These are phyloP conservation scores for Cyanoderma ruficeps DNA, from an alignment of 2,113 vertebrate genomes.

Conservation along the genomic window DNA sequence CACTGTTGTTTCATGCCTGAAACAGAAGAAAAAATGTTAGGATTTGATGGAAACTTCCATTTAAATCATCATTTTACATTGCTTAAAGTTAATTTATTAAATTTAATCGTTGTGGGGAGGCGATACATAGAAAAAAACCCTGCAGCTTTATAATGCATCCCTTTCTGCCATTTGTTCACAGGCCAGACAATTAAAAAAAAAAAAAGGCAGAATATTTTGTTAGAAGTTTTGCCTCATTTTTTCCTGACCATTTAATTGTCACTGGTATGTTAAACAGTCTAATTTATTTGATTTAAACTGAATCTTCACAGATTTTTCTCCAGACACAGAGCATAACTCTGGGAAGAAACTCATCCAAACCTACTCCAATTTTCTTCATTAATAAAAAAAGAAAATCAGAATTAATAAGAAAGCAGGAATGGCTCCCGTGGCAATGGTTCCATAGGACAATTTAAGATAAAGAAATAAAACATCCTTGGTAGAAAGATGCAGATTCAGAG, in stretches of 20 bases:
- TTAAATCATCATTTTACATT: neutral
- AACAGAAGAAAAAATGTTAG: neutral
- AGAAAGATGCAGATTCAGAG: neutral
- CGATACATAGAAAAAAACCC: too few species aligned
- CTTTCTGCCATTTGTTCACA: neutral
- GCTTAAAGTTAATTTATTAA: neutral
- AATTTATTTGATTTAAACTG: neutral
- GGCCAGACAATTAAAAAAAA: neutral
- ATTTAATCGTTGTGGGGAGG: neutral
- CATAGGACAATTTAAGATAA: neutral
- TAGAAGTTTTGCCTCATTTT: neutral
- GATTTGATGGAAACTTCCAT: neutral
- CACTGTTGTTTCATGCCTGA: neutral
- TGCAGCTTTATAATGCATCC: neutral
- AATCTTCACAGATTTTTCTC: neutral
- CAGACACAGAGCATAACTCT: neutral
- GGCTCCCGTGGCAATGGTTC: neutral
- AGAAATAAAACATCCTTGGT: neutral
- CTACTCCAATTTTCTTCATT: neutral
- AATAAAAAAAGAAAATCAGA: neutral
- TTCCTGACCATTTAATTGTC: neutral
- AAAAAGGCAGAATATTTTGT: neutral
- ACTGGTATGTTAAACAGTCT: neutral
- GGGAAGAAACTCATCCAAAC: neutral
- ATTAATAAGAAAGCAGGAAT: neutral